Conservation (phyloP, 2,797 vertebrate species). For the Phrynocephalus vlangalii region DNA sequence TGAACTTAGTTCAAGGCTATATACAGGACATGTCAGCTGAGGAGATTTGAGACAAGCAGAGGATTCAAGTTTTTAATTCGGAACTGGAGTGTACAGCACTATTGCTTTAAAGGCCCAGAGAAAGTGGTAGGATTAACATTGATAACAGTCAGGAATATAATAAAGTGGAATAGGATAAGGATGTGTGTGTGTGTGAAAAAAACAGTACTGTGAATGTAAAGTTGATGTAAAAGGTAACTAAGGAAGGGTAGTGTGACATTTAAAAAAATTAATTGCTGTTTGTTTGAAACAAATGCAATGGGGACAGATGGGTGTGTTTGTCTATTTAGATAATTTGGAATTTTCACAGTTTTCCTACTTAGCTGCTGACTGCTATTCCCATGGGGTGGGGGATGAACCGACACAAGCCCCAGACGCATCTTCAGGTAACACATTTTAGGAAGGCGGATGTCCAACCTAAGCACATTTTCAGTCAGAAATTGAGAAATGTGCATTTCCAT, state of each 20-base stretch:
- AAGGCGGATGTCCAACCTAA: background rate
- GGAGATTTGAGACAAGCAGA: background rate
- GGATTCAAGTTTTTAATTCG: constrained; percentile 14
- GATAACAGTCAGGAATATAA: background rate
- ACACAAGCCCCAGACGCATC: background rate
- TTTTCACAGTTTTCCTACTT: background rate
- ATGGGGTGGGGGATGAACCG: background rate
- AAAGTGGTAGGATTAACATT: constrained; percentile 1
- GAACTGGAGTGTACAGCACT: constrained; percentile 13
- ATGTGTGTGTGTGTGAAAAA: background rate
- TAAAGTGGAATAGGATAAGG: background rate
- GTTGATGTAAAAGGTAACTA: background rate
- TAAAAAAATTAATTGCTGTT: background rate
- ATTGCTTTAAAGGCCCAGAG: background rate
- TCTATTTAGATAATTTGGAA: background rate
- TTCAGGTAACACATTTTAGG: background rate
- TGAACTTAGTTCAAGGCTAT: background rate
- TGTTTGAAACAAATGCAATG: background rate
- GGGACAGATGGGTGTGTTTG: background rate
- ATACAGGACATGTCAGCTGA: background rate
- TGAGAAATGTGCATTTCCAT: background rate
- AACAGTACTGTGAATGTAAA: background rate
- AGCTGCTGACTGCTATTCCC: background rate
- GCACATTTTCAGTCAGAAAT: background rate
- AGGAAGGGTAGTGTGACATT: background rate